Evolutionary conservation across 2,797 vertebrate species (phyloP), one percentile per base, ranked within the genome.

Genomic region (Crocodylus rhombifer): DNA sequence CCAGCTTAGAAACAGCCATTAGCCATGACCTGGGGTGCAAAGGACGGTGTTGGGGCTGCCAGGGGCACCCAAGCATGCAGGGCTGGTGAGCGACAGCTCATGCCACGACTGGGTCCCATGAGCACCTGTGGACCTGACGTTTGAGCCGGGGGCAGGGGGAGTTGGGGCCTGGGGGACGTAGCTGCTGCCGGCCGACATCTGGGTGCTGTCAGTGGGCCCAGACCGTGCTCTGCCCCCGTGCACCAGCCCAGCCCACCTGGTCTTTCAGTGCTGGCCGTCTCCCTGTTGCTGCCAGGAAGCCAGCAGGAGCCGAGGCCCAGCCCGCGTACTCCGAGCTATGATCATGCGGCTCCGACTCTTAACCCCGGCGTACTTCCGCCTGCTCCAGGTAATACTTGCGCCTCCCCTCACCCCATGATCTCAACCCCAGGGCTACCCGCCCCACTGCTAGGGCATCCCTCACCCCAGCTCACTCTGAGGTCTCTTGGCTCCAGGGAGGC

Each of bases 301-400:
- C 18, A 13, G 42, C 17, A 18, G 61, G 36, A 57, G 25, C 30
- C 33, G 28, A 28, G 30, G 77, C 69, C 12, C 61, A 11, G 14
- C 61, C 75, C 14, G 9, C 30, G 5, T 62, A 25, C 14, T 28
- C 26, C 21, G 30, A 55, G 71, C 71, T 26, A 98, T 99, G 98
- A 98, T 98, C 97, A 99, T 99, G 98, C 98, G 98, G 88, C 98
- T 99, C 91, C 98, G 98, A 60, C 98, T 98, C 81, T 97, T 99
- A 93, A 99, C 99, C 14, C 99, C 99, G 11, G 99, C 99, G 79
- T 99, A 99, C 77, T 99, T 99, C 94, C 98, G 99, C 51, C 98
- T 99, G 88, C 98, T 99, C 64, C 99, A 99, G 98, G 99, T 99
- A 98, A 97, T 96, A 77, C 15, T 36, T 10, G 33, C n/a, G 26